These are phyloP conservation scores for Pagetopsis macropterus DNA, from an alignment of 2,797 vertebrate genomes.

Conservation along the genomic window DNA sequence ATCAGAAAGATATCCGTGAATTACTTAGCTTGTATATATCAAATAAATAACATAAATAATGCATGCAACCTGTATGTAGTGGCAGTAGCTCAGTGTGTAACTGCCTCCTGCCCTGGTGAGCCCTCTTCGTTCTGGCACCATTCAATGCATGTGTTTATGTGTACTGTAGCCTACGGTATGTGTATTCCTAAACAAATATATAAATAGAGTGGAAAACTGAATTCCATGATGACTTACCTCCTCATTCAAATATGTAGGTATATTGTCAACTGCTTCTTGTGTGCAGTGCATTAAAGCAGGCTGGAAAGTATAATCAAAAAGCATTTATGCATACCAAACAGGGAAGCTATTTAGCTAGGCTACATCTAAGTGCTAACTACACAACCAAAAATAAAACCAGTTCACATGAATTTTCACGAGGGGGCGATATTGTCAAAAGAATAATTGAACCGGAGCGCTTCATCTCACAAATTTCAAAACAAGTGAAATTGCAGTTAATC, in stretches of 20 bases:
- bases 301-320: neutral
- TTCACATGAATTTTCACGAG: slow-evolving; percentile 39
- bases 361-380: neutral
- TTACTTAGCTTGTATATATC: no score
- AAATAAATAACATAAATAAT: no score
- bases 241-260: neutral
- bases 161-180: no score
- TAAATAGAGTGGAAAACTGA: no score
- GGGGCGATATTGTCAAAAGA: slow-evolving; percentile 44
- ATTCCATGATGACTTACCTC: neutral
- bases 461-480: neutral
- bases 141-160: no score
- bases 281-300: neutral
- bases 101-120: no score
- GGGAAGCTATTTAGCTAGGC: neutral
- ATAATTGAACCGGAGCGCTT: neutral
- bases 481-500: neutral
- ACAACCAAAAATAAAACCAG: neutral
- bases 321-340: neutral
- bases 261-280: neutral
- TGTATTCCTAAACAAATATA: no score
- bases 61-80: no score
- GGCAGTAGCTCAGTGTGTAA: no score
- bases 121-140: no score
- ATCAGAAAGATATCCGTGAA: no score